Evolutionary conservation across 2,797 vertebrate genomes (phyloP).

Genomic region (Pteropus rufus): DNA sequence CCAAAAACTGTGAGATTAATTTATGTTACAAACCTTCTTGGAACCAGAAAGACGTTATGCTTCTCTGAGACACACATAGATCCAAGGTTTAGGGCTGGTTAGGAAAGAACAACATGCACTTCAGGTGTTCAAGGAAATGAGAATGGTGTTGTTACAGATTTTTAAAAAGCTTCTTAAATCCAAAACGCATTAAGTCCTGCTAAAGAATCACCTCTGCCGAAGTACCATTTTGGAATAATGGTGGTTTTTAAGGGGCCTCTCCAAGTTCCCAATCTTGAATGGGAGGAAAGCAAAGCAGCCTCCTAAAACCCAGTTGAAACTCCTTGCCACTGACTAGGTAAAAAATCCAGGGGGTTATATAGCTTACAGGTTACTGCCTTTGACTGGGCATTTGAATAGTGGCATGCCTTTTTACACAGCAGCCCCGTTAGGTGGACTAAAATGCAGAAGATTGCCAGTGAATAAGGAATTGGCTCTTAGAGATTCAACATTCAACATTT

Average conservation of each 20-base stretch:
- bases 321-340: neutral
- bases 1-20: neutral
- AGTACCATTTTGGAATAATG: neutral
- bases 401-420: neutral
- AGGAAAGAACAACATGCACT: neutral
- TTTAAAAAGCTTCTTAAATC: neutral
- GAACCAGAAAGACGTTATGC: neutral
- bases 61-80: neutral
- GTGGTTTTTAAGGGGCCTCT: neutral
- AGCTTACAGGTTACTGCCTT: neutral
- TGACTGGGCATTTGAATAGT: neutral
- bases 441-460: neutral
- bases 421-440: neutral
- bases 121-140: neutral
- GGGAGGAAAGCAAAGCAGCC: neutral
- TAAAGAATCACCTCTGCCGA: neutral
- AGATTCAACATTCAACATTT: slow-evolving; percentile 57
- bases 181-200: neutral
- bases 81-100: neutral
- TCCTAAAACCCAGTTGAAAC: neutral
- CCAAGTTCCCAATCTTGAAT: neutral
- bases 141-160: neutral
- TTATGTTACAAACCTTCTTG: neutral
- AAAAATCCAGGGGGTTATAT: neutral
- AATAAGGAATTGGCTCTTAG: slow-evolving; percentile 39